These are phyloP conservation scores for Garra rufa DNA, from an alignment of 2,113 vertebrate genomes.

Conservation along the genomic window DNA sequence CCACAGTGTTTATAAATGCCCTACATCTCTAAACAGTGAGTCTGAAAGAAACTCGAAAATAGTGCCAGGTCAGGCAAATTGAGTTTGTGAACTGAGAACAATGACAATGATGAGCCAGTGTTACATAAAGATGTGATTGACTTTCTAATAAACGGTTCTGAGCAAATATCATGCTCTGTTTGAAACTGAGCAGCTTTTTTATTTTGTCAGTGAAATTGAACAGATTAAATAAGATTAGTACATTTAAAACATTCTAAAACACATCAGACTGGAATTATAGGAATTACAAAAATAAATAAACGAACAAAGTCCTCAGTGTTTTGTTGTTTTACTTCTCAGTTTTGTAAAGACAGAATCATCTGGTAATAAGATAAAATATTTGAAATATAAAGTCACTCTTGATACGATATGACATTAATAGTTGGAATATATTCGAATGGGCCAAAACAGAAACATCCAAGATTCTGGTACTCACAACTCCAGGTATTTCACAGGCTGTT, in stretches of 20 bases:
- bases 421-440: conserved; percentile 27
- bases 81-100: conserved; percentile 13
- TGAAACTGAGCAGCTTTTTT: background rate
- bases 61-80: background rate
- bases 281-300: background rate
- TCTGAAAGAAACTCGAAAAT: background rate
- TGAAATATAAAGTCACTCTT: conserved; percentile 30
- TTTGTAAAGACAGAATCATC: background rate
- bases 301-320: background rate
- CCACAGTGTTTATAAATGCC: background rate
- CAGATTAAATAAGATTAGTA: background rate
- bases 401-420: conserved; percentile 37
- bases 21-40: background rate
- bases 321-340: background rate
- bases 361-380: background rate
- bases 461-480: conserved; percentile 85
- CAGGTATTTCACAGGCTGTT: conserved; percentile 94
- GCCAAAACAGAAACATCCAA: conserved; percentile 45
- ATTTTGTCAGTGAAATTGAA: background rate
- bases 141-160: background rate
- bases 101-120: background rate
- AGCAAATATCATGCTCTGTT: background rate
- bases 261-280: background rate
- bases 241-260: background rate
- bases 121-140: background rate